Conservation (phyloP, 2,888 invertebrate species). For the Neocrepidodera transversa region DNA sequence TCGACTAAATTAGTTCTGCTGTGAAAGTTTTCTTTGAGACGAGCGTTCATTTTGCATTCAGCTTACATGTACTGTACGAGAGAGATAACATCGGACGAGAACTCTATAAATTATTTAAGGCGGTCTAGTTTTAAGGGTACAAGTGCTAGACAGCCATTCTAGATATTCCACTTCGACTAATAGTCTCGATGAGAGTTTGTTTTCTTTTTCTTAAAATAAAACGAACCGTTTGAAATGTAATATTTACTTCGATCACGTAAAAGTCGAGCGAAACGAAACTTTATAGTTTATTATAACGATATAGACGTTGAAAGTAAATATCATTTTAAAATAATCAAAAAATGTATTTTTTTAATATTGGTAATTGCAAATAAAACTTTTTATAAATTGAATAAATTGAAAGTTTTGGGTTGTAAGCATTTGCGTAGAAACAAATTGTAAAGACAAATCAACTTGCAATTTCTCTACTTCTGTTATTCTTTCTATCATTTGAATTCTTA, state of each 20-base stretch:
- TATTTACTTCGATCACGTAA: constrained; percentile 6
- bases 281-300: neutral
- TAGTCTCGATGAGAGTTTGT: constrained; percentile 6
- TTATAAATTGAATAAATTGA: too few relatives aligned
- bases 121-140: constrained; percentile 12
- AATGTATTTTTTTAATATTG: too few relatives aligned
- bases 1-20: constrained; percentile 18
- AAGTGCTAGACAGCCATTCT: constrained; percentile 13
- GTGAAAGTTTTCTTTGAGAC: constrained; percentile 16
- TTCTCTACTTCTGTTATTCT: too few relatives aligned
- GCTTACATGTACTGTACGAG: constrained; percentile 3
- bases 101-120: constrained; percentile 21
- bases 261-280: neutral
- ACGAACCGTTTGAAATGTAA: neutral
- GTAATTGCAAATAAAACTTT: too few relatives aligned
- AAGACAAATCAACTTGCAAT: too few relatives aligned
- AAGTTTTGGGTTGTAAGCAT: too few relatives aligned
- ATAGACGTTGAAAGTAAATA: neutral
- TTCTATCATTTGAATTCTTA: too few relatives aligned
- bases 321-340: too few relatives aligned
- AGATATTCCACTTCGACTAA: constrained; percentile 12
- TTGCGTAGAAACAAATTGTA: too few relatives aligned
- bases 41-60: constrained; percentile 15
- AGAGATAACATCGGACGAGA: constrained; percentile 5
- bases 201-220: neutral